Percentiles rank a stretch among this genome's conserved stretches.
phyloP scores from a whole-genome alignment of 2,888 invertebrate genomes.

The Ferrisia virgata region DNA sequence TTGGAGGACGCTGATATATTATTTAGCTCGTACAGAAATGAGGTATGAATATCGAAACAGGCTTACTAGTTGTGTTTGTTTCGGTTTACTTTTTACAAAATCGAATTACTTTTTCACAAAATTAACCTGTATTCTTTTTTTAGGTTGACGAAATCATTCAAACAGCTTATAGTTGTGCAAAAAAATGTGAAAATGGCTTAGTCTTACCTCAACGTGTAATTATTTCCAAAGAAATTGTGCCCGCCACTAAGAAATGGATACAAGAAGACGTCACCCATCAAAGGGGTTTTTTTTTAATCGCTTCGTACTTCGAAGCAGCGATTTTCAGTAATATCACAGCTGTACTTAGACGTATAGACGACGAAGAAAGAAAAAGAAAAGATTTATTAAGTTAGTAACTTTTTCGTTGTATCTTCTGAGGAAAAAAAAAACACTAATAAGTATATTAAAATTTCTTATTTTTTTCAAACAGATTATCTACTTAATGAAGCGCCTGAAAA shows the following conservation, averaged over 20 bases:
- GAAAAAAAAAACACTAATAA: not conserved
- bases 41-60: not conserved
- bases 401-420: not conserved
- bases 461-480: not conserved
- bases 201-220: not conserved
- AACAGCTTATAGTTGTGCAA: not conserved
- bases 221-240: not conserved
- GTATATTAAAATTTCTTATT: not conserved
- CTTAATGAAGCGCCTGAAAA: not conserved
- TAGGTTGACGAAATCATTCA: not conserved
- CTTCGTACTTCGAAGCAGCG: constrained; percentile 31
- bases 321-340: not conserved
- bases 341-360: not conserved
- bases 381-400: not conserved
- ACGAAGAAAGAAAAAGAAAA: not conserved
- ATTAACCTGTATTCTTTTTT: not conserved
- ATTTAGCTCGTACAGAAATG: not conserved
- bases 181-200: not conserved
- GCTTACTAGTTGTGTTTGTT: not conserved
- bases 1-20: constrained; percentile 15
- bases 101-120: too few relatives aligned
- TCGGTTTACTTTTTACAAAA: not conserved
- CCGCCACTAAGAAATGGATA: not conserved
- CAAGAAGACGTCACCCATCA: not conserved
- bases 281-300: not conserved